Evolutionary conservation across 2,888 invertebrate species (phyloP), one percentile per base, ranked within the genome.

Genomic region (Neoitamus cyanurus): DNA sequence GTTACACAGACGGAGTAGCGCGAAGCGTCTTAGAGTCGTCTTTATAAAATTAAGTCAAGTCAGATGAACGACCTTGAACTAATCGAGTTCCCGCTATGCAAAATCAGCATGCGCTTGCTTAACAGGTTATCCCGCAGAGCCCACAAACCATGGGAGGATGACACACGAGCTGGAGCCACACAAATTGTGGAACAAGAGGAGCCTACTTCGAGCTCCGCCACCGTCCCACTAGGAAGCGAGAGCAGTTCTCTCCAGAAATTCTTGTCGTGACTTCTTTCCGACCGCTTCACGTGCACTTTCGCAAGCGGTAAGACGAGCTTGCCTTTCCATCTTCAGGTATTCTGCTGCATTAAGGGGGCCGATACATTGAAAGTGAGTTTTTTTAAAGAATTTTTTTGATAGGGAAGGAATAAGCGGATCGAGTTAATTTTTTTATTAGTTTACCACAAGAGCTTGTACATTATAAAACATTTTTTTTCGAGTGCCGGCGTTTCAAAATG

Each of bases 61-160:
- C 42, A 37, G 25, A 34, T 34, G 42, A 75, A 75, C 75, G 75
- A 42, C 75, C 75, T 75, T 75, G 75, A 75, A 75, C 75, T 37
- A 75, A 28, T 75, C 75, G 75, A 42, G 42, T 75, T 75, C 75
- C 75, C 75, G 75, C 75, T 75, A 75, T 75, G 37, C 75, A 25
- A 75, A 75, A 75, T 75, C 37, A 34, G 42, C 15, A 42, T 42
- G 37, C 28, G 37, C 28, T 25, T 75, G 28, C 28, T 15, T 25
- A 37, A 37, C 73, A 73, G 36, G 58, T 58, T 58, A 58, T 58
- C 58, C 58, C 58, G 58, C 58, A 25, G 58, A 20, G 58, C 58
- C 58, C 58, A 15, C 58, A 58, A 58, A 20, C 58, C 20, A 9
- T 9, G 25, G 58, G 58, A 58, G 58, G 58, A 58, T 58, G 58